Conservation (phyloP, 2,797 vertebrate species). For the Tachyglossus aculeatus region DNA sequence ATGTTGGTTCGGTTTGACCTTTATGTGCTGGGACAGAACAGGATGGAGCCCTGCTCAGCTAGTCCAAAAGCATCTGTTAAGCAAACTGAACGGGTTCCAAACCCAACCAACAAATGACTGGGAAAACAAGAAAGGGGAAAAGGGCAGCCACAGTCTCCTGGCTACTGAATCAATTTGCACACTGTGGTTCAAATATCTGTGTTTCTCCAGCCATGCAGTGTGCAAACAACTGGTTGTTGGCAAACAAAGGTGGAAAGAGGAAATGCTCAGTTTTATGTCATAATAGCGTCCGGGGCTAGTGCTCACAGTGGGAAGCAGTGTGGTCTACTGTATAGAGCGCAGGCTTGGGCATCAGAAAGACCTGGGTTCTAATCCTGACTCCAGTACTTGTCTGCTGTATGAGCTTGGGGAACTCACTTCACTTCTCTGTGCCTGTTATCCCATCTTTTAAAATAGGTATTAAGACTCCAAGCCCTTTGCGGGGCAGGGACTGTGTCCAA, state of each 20-base stretch:
- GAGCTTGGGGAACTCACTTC: too few species aligned
- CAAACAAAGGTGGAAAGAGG: slow-evolving; percentile 44
- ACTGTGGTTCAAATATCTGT: slow-evolving; percentile 3
- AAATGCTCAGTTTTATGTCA: slow-evolving; percentile 39
- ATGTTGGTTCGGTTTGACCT: background rate
- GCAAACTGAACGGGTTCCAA: background rate
- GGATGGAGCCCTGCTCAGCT: background rate
- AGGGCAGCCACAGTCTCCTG: slow-evolving; percentile 11
- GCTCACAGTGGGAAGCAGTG: too few species aligned
- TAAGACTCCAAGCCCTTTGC: too few species aligned
- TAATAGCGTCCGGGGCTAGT: too few species aligned
- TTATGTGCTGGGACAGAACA: background rate
- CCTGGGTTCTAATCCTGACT: too few species aligned
- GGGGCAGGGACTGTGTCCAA: too few species aligned
- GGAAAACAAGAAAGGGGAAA: background rate
- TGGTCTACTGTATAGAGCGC: too few species aligned
- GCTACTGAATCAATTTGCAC: slow-evolving; percentile 8
- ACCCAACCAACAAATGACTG: background rate
- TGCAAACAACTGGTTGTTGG: slow-evolving; percentile 58
- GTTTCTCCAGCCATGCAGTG: slow-evolving; percentile 20
- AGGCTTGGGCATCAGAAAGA: too few species aligned
- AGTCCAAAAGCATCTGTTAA: background rate
- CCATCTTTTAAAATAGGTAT: too few species aligned
- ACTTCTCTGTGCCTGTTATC: too few species aligned
- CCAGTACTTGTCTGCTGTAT: too few species aligned